Percentiles rank a stretch among this genome's conserved stretches.
phyloP scores from a whole-genome alignment of 1,140 invertebrate genomes.

The Macrobrachium nipponense region DNA sequence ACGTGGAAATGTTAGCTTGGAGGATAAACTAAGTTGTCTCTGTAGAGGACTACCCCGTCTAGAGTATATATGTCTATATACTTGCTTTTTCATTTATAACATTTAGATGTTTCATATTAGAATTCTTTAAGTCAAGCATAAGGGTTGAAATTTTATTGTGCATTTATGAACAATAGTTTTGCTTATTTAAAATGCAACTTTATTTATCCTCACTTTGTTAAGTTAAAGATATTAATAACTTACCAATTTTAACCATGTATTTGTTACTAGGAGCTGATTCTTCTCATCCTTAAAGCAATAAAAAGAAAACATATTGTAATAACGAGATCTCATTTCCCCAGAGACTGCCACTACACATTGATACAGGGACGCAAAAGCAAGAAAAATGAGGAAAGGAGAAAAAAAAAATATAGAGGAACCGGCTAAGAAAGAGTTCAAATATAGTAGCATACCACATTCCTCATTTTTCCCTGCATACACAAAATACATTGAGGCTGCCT shows the following conservation, averaged over 20 bases:
- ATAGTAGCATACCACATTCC: constrained; percentile 52
- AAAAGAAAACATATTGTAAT: constrained; percentile 69
- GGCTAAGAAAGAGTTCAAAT: constrained; percentile 46
- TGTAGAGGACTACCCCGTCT: constrained; percentile 57
- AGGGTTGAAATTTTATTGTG: constrained; percentile 56
- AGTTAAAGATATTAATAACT: constrained; percentile 69
- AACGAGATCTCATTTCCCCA: constrained; percentile 64
- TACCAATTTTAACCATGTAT: constrained; percentile 93
- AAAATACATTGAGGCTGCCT: constrained; percentile 61
- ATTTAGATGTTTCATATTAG: constrained; percentile 58
- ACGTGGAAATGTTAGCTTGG: constrained; percentile 64
- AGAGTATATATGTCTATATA: constrained; percentile 38
- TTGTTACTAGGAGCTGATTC: constrained; percentile 92
- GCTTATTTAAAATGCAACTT: constrained; percentile 65
- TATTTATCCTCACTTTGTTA: constrained; percentile 66
- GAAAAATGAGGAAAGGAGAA: constrained; percentile 63
- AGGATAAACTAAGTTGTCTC: constrained; percentile 65
- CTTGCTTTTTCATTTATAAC: constrained; percentile 46
- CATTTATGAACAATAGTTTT: constrained; percentile 58
- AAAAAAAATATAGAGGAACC: constrained; percentile 42
- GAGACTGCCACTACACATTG: constrained; percentile 64
- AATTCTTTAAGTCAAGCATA: constrained; percentile 60
- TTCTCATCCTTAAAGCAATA: constrained; percentile 83
- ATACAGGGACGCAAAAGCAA: constrained; percentile 66
- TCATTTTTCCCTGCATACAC: constrained; percentile 63